Evolutionary conservation across 2,888 invertebrate genomes (phyloP), one percentile per base, ranked within the genome.

Genomic region (Yponomeuta sedellus): DNA sequence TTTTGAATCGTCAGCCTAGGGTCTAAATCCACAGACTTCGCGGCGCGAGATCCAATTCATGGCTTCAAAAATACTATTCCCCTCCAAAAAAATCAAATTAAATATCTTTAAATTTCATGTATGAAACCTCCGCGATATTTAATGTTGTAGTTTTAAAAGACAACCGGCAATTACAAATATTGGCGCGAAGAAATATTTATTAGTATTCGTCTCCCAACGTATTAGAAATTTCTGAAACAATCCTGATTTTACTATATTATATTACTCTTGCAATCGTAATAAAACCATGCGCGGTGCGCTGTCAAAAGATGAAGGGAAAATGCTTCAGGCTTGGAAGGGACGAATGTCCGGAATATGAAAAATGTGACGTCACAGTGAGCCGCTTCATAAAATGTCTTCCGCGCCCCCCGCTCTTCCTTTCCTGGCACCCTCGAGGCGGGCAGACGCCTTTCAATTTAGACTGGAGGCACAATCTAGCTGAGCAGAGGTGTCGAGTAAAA

Each of bases 261-360:
- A 34, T 59, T 56, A 64, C 44, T 28, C 40, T 5, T 6, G 8
- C 8, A 34, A 64, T 56, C n/a, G 40, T 25, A 57, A 64, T 56
- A 64, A 64, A 64, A 16, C 63, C 22, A 10, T 57, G 69, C 72
- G 68, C 44, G 12, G 44, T 16, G 44, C 44, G 64, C 63, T 67
- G 67, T 70, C 70, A 70, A 72, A 72, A 72, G 70, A 69, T 71
- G 73, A 71, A 71, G 70, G 69, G 70, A 68, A 71, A 71, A 72
- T 69, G 74, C 70, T 70, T 67, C 69, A 8, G 74, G 70, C 69
- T 69, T 76, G 74, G 72, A 68, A 70, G 69, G 68, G 71, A 70
- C 67, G 70, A 74, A 78, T 74, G 73, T 74, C 65, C 66, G 73
- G 72, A 69, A 73, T 76, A 78, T 81, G 78, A 81, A 78, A 80